Evolutionary conservation across 2,888 invertebrate genomes (phyloP), one percentile per base, ranked within the genome.

Genomic region (Eustalomyia histrio): DNA sequence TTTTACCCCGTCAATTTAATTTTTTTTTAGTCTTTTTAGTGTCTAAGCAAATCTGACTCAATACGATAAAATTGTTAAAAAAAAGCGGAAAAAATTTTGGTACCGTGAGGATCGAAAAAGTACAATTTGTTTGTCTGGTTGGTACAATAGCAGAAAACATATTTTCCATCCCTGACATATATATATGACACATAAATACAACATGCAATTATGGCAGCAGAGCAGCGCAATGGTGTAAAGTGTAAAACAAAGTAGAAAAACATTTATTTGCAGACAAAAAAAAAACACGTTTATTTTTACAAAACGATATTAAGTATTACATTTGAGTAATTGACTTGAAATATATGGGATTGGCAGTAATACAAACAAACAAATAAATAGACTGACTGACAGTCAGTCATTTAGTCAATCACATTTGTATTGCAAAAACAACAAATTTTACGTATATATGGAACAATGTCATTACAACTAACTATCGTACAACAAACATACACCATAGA

Each of bases 341-440:
- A 50, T 71, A 33, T 18, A 71, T 81, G 81, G 81, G 81, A 50
- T 78, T 75, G 81, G 74, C 74, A 53, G 43, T 47, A 12, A 47
- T n/a, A 47, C n/a, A n/a, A 47, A 47, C n/a, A n/a, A n/a, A 47
- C 35, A n/a, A n/a, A n/a, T 43, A 12, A 35, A 43, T 14, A 14
- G n/a, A 43, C 43, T 3, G 14, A 43, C 16, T 33, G 16, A 65
- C 58, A 65, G n/a, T 55, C 35, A 55, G 33, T 43, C 61, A 78
- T 33, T 50, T n/a, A 65, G 43, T 53, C 60, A 72, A 52, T 76
- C 58, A n/a, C n/a, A 68, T 39, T 67, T 67, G 61, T 72, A 65
- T 17, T 65, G 60, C 60, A 64, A 17, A 43, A 52, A 9, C 2
- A 3, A 71, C 65, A 60, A 72, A 78, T 6, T 1, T 6, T 6